phyloP scores from a whole-genome alignment of 2,113 vertebrate genomes.

The Desmodus rotundus region DNA sequence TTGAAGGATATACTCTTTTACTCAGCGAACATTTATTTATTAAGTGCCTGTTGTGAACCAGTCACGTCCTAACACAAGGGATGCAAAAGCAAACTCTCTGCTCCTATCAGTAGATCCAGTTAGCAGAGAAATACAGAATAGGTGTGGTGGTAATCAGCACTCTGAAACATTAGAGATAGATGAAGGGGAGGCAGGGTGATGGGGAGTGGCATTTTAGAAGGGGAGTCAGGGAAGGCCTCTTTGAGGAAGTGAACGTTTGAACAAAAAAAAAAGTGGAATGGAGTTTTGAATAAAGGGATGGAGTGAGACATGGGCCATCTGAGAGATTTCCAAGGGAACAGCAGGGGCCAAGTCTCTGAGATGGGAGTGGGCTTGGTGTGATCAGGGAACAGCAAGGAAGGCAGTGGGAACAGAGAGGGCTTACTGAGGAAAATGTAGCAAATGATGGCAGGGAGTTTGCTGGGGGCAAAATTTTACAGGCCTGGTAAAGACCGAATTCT shows the following conservation, averaged over 20 bases:
- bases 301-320: neutral
- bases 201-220: too few relatives aligned
- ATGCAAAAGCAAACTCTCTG: neutral
- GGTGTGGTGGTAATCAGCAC: neutral
- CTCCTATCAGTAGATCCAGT: neutral
- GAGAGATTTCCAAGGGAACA: neutral
- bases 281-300: too few relatives aligned
- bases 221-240: neutral
- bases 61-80: neutral
- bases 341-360: neutral
- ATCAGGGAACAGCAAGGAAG: neutral
- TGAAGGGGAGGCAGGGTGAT: neutral
- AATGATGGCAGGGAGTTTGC: neutral
- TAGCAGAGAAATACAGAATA: neutral
- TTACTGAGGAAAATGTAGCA: neutral
- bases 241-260: neutral
- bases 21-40: neutral
- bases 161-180: neutral
- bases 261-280: neutral
- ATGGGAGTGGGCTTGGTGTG: neutral
- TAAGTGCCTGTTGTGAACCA: neutral
- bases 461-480: fast-evolving
- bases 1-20: neutral
- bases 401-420: neutral
- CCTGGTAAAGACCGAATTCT: neutral